phyloP scores from a whole-genome alignment of 2,113 vertebrate species.

The Alexandromys fortis region DNA sequence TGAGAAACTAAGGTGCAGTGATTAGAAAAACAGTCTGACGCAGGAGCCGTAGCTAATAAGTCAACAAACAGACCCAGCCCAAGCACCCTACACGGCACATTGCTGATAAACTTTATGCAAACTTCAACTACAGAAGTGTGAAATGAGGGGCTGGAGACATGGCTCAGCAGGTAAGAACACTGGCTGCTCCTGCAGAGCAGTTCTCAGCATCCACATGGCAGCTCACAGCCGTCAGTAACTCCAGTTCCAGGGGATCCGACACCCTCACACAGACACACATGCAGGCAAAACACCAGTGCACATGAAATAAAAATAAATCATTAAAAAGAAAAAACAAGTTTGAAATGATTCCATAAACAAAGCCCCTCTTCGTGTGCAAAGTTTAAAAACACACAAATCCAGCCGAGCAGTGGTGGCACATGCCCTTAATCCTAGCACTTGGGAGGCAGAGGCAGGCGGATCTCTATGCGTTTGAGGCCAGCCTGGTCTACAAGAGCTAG shows the following conservation, averaged over 20 bases:
- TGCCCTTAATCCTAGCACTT: too few relatives aligned
- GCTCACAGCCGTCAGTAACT: background rate
- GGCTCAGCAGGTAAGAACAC: background rate
- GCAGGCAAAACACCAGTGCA: background rate
- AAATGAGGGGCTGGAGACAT: background rate
- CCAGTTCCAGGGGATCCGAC: background rate
- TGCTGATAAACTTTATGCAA: background rate
- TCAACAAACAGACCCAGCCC: background rate
- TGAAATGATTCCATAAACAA: constrained; percentile 31
- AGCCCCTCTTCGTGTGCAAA: background rate
- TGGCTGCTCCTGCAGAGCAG: background rate
- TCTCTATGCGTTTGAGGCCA: too few relatives aligned
- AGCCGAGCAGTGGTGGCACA: too few relatives aligned
- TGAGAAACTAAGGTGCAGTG: constrained; percentile 8
- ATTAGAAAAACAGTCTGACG: background rate
- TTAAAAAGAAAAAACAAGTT: background rate
- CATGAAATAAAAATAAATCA: background rate
- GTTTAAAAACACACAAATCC: background rate
- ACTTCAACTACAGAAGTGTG: background rate
- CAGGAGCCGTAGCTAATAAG: background rate
- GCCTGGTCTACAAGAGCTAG: too few relatives aligned
- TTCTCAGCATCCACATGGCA: background rate
- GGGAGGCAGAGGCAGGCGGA: too few relatives aligned
- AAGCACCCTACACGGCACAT: background rate
- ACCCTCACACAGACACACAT: background rate